Evolutionary conservation across 2,113 vertebrate genomes (phyloP), one percentile per base, ranked within the genome.

Genomic region (Cololabis saira): DNA sequence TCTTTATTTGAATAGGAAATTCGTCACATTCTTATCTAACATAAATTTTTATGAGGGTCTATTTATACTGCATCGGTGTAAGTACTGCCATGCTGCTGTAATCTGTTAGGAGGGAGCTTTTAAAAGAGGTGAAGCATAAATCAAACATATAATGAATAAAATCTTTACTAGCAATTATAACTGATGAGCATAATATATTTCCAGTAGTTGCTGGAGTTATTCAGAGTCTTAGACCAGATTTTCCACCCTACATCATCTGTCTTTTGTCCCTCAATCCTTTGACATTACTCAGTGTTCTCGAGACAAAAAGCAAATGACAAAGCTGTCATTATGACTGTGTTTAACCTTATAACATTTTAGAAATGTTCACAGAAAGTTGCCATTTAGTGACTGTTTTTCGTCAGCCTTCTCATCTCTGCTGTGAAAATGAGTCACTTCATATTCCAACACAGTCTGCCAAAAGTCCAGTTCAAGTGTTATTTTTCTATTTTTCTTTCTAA

Each of bases 61-160:
- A 22, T 83, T 82, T 76, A 71, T 50, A 80, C 51, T 8, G 13
- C 44, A 60, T 58, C 30, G 48, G 18, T 40, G 24, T 51, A 43
- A 70, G 49, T 45, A 33, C 65, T 71, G 67, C 74, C 24, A 78
- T 60, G 21, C 43, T 54, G 17, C 66, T 71, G 55, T 69, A 74
- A 69, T 73, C 61, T 73, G 40, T 62, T 66, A 66, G 54, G 64
- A 47, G 48, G 22, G 22, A 40, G n/a, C 19, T 43, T 76, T 69
- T 48, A 51, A 67, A 62, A 21, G 16, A 57, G 62, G 71, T 77
- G 75, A 72, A 79, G 17, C 33, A 65, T 48, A 51, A 74, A 67
- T 75, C 74, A 74, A 74, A 78, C 55, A 68, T 57, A 63, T 67
- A 71, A 79, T 52, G 64, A 79, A 72, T 70, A 78, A 70, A 71